Evolutionary conservation across 2,113 vertebrate genomes (phyloP).

Genomic region (Nymphicus hollandicus): DNA sequence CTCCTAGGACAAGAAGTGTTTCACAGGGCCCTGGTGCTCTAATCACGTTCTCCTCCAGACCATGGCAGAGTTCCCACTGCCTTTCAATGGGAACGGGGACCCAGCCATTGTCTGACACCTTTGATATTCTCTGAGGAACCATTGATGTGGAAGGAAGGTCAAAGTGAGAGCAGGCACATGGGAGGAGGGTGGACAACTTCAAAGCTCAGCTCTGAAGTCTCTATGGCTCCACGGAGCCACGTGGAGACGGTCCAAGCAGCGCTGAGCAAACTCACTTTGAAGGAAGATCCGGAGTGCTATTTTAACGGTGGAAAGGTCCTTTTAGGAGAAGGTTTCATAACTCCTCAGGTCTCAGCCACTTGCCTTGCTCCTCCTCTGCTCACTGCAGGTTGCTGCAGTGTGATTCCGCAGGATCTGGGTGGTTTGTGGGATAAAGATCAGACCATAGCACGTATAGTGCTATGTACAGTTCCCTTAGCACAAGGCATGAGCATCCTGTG

Average conservation of each 20-base stretch:
- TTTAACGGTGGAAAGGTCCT: not conserved
- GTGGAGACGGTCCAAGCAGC: not conserved
- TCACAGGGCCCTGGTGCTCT: not conserved
- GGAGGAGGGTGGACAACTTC: slow-evolving; percentile 15
- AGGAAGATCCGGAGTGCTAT: not conserved
- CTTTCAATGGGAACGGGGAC: not conserved
- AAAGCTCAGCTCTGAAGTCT: slow-evolving; percentile 31
- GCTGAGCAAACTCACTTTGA: not conserved
- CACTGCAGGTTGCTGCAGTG: not conserved
- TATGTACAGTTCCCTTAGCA: not conserved
- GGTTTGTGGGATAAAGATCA: not conserved
- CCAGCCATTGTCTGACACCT: slow-evolving; percentile 15
- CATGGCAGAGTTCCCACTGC: not conserved
- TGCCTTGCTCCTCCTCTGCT: not conserved
- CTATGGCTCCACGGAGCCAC: fast-evolving
- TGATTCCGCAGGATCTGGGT: not conserved
- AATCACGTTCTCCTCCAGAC: not conserved
- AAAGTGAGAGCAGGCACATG: not conserved
- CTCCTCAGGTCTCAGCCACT: not conserved
- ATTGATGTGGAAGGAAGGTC: slow-evolving; percentile 20
- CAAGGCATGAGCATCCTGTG: not conserved
- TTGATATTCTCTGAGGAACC: slow-evolving; percentile 43
- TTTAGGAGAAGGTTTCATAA: not conserved
- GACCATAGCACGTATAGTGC: not conserved
- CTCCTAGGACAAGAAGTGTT: not conserved